Evolutionary conservation across 2,888 invertebrate species (phyloP), one percentile per base, ranked within the genome.

Genomic region (Cancer borealis): DNA sequence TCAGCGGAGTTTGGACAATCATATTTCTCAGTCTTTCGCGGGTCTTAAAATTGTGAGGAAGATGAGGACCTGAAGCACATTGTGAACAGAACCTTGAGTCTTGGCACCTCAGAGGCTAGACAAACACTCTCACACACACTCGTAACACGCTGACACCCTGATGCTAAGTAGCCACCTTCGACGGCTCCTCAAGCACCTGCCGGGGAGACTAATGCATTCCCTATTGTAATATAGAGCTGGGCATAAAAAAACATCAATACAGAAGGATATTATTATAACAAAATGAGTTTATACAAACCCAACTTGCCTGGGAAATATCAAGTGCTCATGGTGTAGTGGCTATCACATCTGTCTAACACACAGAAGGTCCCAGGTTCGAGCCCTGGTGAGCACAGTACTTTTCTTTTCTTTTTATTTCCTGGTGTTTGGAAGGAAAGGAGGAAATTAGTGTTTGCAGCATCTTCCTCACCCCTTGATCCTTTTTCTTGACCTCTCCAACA

Each of bases 281-380:
- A 66, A 66, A 66, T n/a, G n/a, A n/a, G n/a, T 3, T 1, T 66
- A n/a, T 66, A n/a, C n/a, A 66, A 66, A 21, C n/a, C 4, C 14
- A 21, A 66, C n/a, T 66, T 4, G n/a, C 66, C 6, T 66, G 3
- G 1, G 54, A n/a, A 21, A 6, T 66, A 66, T 8, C 79, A 79
- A 12, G 79, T 79, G 79, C 79, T 79, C 79, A 79, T 79, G 79
- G 79, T 79, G 79, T 96, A 96, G 96, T 93, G 96, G 96, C 96
- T 96, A 96, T 96, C 96, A 96, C 96, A 96, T 96, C 96, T 96
- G 96, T 96, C 96, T 96, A 96, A 96, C 96, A 95, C 96, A 96
- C 96, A 96, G 96, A 96, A 96, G 96, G 96, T 96, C 96, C 96
- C 96, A 96, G 96, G 96, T 96, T 96, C 96, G 96, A 96, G 96